A percentile compares a stretch with the other conserved stretches of the same genome.
Evolutionary conservation across 1,140 invertebrate genomes (phyloP).

Genomic region (Scylla paramamosain): DNA sequence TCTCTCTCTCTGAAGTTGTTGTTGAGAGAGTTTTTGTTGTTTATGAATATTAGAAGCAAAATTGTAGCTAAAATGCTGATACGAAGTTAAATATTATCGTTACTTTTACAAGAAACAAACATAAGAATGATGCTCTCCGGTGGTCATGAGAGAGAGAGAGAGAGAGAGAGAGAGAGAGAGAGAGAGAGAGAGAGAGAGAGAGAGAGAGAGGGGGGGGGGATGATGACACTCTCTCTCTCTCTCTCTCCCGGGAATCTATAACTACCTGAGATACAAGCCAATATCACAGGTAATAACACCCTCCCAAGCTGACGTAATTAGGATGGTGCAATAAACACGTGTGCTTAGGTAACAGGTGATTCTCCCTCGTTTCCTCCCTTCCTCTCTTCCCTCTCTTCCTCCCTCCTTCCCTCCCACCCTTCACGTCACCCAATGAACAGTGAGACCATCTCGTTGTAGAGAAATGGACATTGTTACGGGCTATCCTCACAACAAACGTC

Average conservation of each 20-base stretch:
- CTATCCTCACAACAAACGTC: too few species aligned
- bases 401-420: not conserved
- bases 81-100: too few species aligned
- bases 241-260: not conserved
- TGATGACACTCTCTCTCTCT: not conserved
- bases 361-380: too few species aligned
- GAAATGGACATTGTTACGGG: too few species aligned
- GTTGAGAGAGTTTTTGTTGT: too few species aligned
- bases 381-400: not conserved
- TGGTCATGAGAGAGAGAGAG: not conserved
- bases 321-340: not conserved
- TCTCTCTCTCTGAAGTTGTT: not conserved
- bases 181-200: not conserved
- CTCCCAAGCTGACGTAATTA: not conserved
- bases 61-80: too few species aligned
- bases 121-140: not conserved
- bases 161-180: not conserved
- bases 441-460: too few species aligned
- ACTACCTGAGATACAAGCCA: not conserved
- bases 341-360: not conserved
- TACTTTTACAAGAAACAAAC: too few species aligned
- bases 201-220: not conserved
- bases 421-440: too few species aligned
- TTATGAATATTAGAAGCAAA: too few species aligned
- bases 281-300: not conserved